Conservation (phyloP, 2,113 vertebrate genomes). For the Leucosticte australis region DNA sequence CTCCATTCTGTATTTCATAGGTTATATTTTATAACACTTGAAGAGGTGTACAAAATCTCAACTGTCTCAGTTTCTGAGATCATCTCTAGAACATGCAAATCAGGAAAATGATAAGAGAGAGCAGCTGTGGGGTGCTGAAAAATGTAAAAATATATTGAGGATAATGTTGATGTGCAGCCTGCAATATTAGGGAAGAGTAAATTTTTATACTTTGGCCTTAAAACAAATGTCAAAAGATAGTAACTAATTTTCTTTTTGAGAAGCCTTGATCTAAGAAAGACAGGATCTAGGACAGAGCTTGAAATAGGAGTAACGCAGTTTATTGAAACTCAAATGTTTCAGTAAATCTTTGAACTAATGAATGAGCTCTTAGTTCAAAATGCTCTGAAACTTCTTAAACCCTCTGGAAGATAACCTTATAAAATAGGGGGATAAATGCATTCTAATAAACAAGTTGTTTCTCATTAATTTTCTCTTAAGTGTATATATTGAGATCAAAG, state of each 20-base stretch:
- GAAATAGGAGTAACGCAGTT: not conserved
- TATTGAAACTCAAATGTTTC: not conserved
- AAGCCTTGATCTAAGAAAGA: not conserved
- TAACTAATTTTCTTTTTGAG: not conserved
- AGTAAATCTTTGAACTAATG: not conserved
- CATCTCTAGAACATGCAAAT: not conserved
- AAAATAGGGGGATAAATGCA: not conserved
- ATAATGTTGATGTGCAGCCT: not conserved
- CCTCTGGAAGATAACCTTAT: not conserved
- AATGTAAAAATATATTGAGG: not conserved
- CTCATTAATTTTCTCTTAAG: not conserved
- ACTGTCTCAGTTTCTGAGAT: not conserved
- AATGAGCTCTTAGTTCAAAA: not conserved
- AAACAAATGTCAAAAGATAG: not conserved
- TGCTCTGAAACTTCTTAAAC: not conserved
- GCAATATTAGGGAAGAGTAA: not conserved
- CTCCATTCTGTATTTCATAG: not conserved
- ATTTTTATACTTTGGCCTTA: not conserved
- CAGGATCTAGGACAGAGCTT: not conserved
- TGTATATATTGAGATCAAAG: not conserved
- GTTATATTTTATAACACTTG: not conserved
- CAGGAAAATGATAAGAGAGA: not conserved
- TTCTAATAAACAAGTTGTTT: not conserved
- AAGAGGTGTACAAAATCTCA: not conserved
- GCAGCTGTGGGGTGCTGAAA: not conserved